Base-by-base conservation (phyloP, 2,888 invertebrate species). In the Macroteleia sp. region DNA sequence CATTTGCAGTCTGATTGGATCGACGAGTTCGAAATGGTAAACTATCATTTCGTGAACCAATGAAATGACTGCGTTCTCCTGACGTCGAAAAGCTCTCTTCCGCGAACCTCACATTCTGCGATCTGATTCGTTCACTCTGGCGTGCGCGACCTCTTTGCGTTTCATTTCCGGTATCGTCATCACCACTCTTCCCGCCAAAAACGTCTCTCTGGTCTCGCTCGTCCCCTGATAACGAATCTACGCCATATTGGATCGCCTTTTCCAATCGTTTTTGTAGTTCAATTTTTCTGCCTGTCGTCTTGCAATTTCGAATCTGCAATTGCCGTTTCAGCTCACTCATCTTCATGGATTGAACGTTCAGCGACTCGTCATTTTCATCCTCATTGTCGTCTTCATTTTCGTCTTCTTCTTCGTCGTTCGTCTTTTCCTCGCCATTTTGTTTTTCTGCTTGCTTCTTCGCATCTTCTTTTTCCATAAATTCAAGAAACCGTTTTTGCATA, bases 191-290 rank as follows among this genome's bases (percentile, higher is more conserved):
- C 16, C 46, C 25, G 25, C 25, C 25, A 25, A 25, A 25, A 25
- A 25, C 25, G 3, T 25, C 25, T 25, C 25, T 25, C 25, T 25
- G 25, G 14, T 46, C 46, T 28, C 12, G 12, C 10, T n/a, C 28
- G 46, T 28, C 28, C 8, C 25, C 14, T 25, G 25, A 2, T 8
- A 46, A 12, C 14, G n/a, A 19, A 42, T 42, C 5, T 20, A 1
- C 25, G 46, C 30, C 48, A 48, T 48, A 1, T 30, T 30, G 48
- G 10, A 48, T 48, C 10, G 30, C 30, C 30, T 14, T 17, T 16
- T 48, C 48, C 10, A 48, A 48, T 17, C 48, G 28, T 16, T n/a
- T 48, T 48, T 48, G 48, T 5, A 48, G 14, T 10, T 48, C 48
- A 30, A 16, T 30, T 8, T 32, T 48, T 48, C 25, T 48, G 9